phyloP scores from a whole-genome alignment of 1,140 invertebrate species.

The Drosophila mojavensis region DNA sequence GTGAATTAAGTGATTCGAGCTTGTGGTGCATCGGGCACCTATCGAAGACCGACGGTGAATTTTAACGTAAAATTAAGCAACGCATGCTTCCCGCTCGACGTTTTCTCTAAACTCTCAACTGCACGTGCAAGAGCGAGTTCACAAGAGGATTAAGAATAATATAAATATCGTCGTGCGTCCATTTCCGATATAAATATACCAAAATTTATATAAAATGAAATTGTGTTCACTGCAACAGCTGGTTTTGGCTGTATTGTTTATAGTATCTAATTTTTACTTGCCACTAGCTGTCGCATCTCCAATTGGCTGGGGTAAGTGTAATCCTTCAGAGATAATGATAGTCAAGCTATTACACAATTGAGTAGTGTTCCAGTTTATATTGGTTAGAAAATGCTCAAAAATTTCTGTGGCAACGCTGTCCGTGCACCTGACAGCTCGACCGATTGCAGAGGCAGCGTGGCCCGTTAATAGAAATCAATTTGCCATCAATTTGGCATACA shows the following conservation, averaged over 20 bases:
- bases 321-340: background rate
- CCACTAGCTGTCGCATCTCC: constrained; percentile 24
- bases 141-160: background rate
- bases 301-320: constrained; percentile 49
- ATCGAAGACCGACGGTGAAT: constrained; percentile 9
- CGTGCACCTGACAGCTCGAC: constrained; percentile 6
- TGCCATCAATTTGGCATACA: constrained; percentile 28
- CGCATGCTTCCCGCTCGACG: constrained; percentile 34
- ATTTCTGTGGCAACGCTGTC: constrained; percentile 19
- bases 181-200: background rate
- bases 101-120: constrained; percentile 16
- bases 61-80: constrained; percentile 33
- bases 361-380: constrained; percentile 5
- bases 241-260: constrained; percentile 4
- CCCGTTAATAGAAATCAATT: constrained; percentile 13
- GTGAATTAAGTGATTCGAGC: constrained; percentile 26
- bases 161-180: constrained; percentile 2
- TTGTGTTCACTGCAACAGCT: constrained; percentile 16
- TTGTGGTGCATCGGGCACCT: constrained; percentile 5
- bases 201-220: constrained; percentile 25
- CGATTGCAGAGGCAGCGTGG: background rate
- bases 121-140: constrained; percentile 5
- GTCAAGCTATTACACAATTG: constrained; percentile 35
- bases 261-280: background rate
- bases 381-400: constrained; percentile 13